Percentiles rank a stretch among this genome's conserved stretches.
Evolutionary conservation across 2,888 invertebrate species (phyloP).

Genomic region (Tetragnatha montana): DNA sequence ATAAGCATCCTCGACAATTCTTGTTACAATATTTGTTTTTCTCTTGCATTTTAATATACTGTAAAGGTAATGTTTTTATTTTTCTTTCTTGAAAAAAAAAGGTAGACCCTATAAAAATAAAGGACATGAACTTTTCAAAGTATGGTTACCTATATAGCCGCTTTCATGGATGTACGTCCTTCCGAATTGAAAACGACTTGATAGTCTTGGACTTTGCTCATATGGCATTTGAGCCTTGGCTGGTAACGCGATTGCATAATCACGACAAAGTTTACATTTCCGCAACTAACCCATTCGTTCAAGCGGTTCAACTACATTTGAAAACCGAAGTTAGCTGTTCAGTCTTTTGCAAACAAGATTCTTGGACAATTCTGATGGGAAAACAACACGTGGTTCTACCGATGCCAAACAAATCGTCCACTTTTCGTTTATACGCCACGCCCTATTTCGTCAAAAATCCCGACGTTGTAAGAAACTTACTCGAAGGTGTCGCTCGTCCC

Average conservation of each 20-base stretch:
- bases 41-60: too few species aligned
- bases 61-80: too few species aligned
- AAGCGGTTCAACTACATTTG: background rate
- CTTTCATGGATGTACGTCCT: background rate
- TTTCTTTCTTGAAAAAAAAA: too few species aligned
- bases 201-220: background rate
- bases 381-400: background rate
- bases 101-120: background rate
- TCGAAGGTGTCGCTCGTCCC: background rate
- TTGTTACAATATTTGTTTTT: too few species aligned
- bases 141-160: background rate
- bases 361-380: background rate
- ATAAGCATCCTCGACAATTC: too few species aligned
- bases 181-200: too few species aligned
- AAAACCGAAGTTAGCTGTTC: background rate
- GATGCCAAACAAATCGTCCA: background rate
- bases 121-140: background rate
- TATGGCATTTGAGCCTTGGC: background rate
- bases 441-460: constrained; percentile 7
- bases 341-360: background rate
- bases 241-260: background rate
- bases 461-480: background rate
- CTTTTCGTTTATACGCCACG: background rate
- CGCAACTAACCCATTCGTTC: background rate
- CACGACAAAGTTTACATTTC: background rate